A percentile compares a stretch with the other conserved stretches of the same genome.
Conservation (phyloP, 2,797 vertebrate genomes). For the Pachyuromys duprasi region DNA sequence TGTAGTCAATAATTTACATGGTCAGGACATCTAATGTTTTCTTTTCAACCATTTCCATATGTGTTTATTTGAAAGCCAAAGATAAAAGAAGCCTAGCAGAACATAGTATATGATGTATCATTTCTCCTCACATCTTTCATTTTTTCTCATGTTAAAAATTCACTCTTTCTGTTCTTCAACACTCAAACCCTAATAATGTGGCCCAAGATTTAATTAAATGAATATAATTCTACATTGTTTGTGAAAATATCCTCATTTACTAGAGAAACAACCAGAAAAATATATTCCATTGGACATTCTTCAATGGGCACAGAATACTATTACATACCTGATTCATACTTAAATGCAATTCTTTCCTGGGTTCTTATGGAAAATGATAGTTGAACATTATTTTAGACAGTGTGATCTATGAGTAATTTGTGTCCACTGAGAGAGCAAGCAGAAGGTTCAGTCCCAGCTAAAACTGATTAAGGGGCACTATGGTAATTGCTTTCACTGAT, state of each 20-base stretch:
- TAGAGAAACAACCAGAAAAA: not conserved
- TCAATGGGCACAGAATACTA: not conserved
- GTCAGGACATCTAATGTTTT: not conserved
- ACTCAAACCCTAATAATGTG: not conserved
- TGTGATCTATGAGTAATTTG: not conserved
- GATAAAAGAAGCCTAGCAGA: not conserved
- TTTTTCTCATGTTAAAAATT: not conserved
- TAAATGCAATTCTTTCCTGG: not conserved
- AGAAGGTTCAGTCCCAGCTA: not conserved
- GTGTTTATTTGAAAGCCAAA: not conserved
- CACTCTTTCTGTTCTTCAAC: not conserved
- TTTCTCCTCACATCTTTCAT: not conserved
- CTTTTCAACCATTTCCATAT: not conserved
- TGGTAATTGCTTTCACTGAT: no score
- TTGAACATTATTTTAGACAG: not conserved
- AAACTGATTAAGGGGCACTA: no score
- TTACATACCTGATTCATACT: not conserved
- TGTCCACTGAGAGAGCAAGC: not conserved
- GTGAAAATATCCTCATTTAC: not conserved
- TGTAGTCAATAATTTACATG: not conserved
- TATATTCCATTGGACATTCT: not conserved
- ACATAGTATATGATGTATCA: not conserved
- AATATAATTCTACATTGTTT: not conserved
- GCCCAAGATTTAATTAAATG: not conserved
- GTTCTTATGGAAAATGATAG: not conserved